Percentiles rank a stretch among this genome's conserved stretches.
Conservation (phyloP, 2,888 invertebrate species). For the Meteorus colon region DNA sequence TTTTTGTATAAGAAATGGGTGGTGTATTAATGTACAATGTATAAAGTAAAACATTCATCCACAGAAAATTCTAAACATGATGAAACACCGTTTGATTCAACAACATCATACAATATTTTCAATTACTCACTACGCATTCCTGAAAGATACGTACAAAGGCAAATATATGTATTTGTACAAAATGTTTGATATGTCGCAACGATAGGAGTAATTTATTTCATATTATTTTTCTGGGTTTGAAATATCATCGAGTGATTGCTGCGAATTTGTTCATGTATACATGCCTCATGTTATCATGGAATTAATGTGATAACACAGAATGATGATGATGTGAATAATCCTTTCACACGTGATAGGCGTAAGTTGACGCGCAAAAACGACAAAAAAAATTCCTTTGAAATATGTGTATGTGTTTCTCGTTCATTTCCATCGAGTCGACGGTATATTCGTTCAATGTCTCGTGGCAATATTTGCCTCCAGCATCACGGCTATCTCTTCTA, state of each 20-base stretch:
- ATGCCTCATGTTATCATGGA: neutral
- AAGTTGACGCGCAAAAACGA: neutral
- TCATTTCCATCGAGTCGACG: constrained; percentile 9
- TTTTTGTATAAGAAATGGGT: constrained; percentile 32
- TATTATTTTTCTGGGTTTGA: neutral
- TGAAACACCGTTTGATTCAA: constrained; percentile 6
- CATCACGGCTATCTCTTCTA: constrained; percentile 29
- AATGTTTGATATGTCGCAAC: neutral
- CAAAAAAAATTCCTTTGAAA: neutral
- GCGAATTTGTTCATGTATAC: neutral
- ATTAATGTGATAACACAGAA: neutral
- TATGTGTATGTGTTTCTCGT: neutral
- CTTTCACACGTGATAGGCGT: constrained; percentile 1
- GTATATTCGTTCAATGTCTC: constrained; percentile 4
- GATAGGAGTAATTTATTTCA: neutral
- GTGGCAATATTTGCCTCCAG: constrained; percentile 37
- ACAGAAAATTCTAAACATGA: neutral
- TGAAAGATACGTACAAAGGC: neutral
- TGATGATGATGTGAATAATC: constrained; percentile 9
- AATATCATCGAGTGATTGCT: neutral
- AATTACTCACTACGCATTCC: neutral
- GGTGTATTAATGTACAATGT: neutral
- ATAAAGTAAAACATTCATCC: constrained; percentile 18
- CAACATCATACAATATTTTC: neutral
- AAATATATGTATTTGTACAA: neutral